Percentiles rank a stretch among this genome's conserved stretches.
phyloP scores from a whole-genome alignment of 1,140 invertebrate genomes.

The Arion vulgaris region DNA sequence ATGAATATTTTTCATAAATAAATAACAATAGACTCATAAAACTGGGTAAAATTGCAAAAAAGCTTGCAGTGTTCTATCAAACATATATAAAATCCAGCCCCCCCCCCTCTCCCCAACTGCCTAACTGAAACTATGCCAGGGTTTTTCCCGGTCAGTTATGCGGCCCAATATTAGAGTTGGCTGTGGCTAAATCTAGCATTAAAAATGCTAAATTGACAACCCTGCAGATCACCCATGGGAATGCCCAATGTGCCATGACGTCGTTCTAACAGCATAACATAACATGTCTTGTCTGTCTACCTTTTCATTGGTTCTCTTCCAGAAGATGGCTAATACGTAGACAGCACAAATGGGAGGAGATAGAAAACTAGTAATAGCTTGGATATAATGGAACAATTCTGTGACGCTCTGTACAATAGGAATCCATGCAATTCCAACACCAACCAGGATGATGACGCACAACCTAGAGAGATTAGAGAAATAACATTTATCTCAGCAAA shows the following conservation, averaged over 20 bases:
- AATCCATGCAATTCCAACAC: slow-evolving; percentile 76
- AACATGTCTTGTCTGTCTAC: slow-evolving; percentile 58
- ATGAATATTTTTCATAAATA: too few species aligned
- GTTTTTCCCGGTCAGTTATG: too few species aligned
- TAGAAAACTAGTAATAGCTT: slow-evolving; percentile 76
- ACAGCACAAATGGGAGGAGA: slow-evolving; percentile 77
- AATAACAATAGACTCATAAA: too few species aligned
- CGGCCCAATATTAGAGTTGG: too few species aligned
- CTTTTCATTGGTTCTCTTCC: slow-evolving; percentile 75
- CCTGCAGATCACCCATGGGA: slow-evolving; percentile 58
- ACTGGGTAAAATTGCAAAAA: too few species aligned
- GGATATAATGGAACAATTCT: slow-evolving; percentile 78
- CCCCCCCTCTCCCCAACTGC: too few species aligned
- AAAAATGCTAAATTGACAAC: neutral
- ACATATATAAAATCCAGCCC: too few species aligned
- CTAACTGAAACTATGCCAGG: too few species aligned
- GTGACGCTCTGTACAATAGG: slow-evolving; percentile 76
- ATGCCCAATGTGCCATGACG: slow-evolving; percentile 45
- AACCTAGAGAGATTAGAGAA: slow-evolving; percentile 51
- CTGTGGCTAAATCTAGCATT: neutral
- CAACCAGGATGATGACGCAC: slow-evolving; percentile 75
- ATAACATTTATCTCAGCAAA: too few species aligned
- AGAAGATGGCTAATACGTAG: slow-evolving; percentile 76
- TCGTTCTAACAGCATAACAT: too few species aligned
- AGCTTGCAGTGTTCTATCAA: too few species aligned